A percentile compares a stretch with the other conserved stretches of the same genome.
phyloP scores from a whole-genome alignment of 1,140 invertebrate species.

The Lordiphosa stackelbergi region DNA sequence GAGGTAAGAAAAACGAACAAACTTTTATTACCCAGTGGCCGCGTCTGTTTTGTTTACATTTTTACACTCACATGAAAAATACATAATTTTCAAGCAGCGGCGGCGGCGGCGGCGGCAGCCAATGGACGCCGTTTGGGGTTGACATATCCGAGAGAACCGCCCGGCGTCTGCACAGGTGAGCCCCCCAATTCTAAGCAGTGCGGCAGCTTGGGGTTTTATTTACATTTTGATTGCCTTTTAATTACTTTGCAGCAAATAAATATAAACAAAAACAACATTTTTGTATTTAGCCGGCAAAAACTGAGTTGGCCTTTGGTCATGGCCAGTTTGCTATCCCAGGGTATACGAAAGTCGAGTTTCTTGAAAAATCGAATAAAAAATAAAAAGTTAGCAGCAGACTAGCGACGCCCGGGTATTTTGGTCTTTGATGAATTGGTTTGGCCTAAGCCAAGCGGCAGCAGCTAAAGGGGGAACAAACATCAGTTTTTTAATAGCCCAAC shows the following conservation, averaged over 20 bases:
- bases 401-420: too few species aligned
- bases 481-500: slow-evolving; percentile 1
- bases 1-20: slow-evolving; percentile 14
- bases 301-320: slow-evolving; percentile 17
- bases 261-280: slow-evolving; percentile 50
- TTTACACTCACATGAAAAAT: neutral
- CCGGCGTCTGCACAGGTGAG: slow-evolving; percentile 16
- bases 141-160: neutral
- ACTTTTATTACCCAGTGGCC: slow-evolving; percentile 41
- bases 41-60: slow-evolving; percentile 32
- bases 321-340: neutral
- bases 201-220: slow-evolving; percentile 26
- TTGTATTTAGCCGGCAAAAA: slow-evolving; percentile 29
- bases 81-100: too few species aligned
- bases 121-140: too few species aligned
- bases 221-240: slow-evolving; percentile 63
- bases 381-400: too few species aligned
- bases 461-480: too few species aligned
- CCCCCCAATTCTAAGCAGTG: slow-evolving; percentile 2
- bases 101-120: too few species aligned
- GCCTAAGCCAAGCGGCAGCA: too few species aligned
- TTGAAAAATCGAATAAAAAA: too few species aligned
- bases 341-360: neutral
- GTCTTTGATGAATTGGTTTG: slow-evolving; percentile 7
- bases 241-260: slow-evolving; percentile 67